phyloP scores from a whole-genome alignment of 2,797 vertebrate genomes.

The Lycodopsis pacificus region DNA sequence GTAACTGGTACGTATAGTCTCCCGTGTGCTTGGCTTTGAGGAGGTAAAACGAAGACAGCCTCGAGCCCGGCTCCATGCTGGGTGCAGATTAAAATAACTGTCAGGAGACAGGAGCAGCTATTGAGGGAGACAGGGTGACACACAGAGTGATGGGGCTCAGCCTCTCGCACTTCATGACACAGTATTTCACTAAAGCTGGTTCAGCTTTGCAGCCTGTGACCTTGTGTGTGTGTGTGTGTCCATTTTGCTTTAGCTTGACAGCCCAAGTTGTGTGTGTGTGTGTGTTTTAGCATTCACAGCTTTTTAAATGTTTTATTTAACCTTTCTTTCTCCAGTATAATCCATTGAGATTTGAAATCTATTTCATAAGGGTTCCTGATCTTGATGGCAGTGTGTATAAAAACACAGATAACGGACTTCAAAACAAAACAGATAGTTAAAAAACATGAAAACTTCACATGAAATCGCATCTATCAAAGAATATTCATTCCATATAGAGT shows the following conservation, averaged over 20 bases:
- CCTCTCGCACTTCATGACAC: conserved; percentile 76
- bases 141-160: conserved; percentile 71
- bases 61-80: conserved; percentile 72
- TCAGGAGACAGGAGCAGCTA: conserved; percentile 77
- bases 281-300: background rate
- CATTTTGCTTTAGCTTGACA: conserved; percentile 32
- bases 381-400: background rate
- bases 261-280: background rate
- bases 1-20: conserved; percentile 67
- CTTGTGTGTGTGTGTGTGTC: conserved; percentile 33
- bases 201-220: conserved; percentile 69
- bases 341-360: background rate
- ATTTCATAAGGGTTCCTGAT: background rate
- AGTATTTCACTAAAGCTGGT: conserved; percentile 74
- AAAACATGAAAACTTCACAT: no score
- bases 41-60: conserved; percentile 79
- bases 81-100: conserved; percentile 85
- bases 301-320: background rate
- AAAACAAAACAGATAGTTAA: background rate
- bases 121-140: conserved; percentile 79
- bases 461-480: background rate
- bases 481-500: background rate
- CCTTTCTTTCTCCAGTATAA: background rate
- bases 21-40: conserved; percentile 69
- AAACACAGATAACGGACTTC: background rate